phyloP scores from a whole-genome alignment of 2,888 invertebrate genomes.

The Sarcophaga variegata region DNA sequence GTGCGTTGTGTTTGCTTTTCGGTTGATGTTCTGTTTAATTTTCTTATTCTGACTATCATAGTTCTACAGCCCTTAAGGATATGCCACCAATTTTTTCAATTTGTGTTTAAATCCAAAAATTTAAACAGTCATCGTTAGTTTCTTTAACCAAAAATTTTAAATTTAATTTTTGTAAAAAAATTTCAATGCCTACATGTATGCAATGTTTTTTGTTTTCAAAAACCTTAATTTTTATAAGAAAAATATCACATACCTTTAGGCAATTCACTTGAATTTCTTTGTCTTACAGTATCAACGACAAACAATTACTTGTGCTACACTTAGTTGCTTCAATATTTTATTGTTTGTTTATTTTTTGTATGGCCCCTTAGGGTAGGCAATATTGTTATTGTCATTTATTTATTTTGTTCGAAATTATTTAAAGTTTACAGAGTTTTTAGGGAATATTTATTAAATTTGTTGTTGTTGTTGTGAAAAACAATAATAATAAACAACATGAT shows the following conservation, averaged over 20 bases:
- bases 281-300: too few relatives aligned
- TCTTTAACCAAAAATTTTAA: too few relatives aligned
- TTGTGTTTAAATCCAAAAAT: too few relatives aligned
- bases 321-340: neutral
- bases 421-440: neutral
- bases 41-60: too few relatives aligned
- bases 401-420: neutral
- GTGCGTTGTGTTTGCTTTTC: neutral
- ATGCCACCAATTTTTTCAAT: too few relatives aligned
- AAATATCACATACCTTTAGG: neutral
- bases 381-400: conserved; percentile 4
- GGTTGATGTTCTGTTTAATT: too few relatives aligned
- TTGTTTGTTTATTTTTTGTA: neutral
- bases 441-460: neutral
- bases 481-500: neutral
- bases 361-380: neutral
- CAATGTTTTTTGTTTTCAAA: neutral
- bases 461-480: neutral
- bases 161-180: too few relatives aligned
- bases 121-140: too few relatives aligned
- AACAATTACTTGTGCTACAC: neutral
- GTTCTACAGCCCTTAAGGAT: too few relatives aligned
- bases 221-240: neutral
- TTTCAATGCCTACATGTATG: too few relatives aligned
- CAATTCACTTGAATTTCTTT: too few relatives aligned